These are phyloP conservation scores for Arbacia lixula DNA, from an alignment of 53 echinoderm and acorn worm genomes.

Conservation along the genomic window DNA sequence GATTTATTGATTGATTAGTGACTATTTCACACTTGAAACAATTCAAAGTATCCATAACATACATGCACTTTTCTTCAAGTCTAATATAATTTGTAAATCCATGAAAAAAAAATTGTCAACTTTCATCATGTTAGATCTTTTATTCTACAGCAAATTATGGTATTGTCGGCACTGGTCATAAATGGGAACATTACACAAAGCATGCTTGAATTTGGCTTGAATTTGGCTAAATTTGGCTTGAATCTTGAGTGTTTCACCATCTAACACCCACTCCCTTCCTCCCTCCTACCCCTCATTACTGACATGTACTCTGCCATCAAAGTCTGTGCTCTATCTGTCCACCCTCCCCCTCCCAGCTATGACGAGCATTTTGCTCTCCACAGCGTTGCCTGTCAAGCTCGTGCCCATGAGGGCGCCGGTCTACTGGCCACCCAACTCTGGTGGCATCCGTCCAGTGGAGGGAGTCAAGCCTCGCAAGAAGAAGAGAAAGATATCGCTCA, in stretches of 20 bases:
- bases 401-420: slow-evolving; percentile 82
- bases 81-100: too few species aligned
- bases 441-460: slow-evolving; percentile 82
- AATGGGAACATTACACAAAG: too few species aligned
- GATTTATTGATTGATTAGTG: too few species aligned
- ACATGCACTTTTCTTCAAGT: too few species aligned
- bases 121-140: too few species aligned
- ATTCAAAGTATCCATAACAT: too few species aligned
- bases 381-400: slow-evolving; percentile 89
- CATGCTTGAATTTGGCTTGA: too few species aligned
- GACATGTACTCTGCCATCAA: slow-evolving; percentile 19
- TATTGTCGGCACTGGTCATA: too few species aligned
- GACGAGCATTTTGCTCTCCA: slow-evolving; percentile 98
- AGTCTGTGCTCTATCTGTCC: slow-evolving; percentile 21
- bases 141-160: too few species aligned
- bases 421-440: slow-evolving; percentile 81
- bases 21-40: too few species aligned
- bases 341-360: slow-evolving; percentile 66
- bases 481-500: slow-evolving; percentile 77
- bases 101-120: too few species aligned
- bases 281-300: background rate
- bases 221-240: too few species aligned
- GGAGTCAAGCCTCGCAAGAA: slow-evolving; percentile 86
- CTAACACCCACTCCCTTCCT: background rate
- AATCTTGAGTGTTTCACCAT: background rate